Percentiles rank a stretch among this genome's conserved stretches.
These are phyloP conservation scores for Candoia aspera DNA, from an alignment of 2,113 vertebrate genomes.

Conservation along the genomic window DNA sequence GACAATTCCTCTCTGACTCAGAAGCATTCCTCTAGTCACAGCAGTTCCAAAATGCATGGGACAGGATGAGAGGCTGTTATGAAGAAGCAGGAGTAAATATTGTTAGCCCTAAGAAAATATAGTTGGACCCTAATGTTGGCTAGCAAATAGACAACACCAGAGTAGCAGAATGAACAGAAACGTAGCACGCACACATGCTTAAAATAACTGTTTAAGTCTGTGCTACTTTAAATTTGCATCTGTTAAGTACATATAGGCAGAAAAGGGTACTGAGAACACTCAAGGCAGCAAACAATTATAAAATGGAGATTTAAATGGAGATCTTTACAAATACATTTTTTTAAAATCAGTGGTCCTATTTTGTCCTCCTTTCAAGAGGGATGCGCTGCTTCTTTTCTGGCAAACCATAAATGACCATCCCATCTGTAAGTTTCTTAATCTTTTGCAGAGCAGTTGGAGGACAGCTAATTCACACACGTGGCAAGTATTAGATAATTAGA, in stretches of 20 bases:
- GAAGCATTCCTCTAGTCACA: not conserved
- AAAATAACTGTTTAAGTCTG: not conserved
- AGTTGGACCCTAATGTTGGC: not conserved
- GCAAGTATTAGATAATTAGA: not conserved
- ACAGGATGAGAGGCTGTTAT: not conserved
- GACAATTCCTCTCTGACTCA: not conserved
- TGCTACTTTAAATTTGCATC: not conserved
- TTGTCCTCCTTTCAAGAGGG: not conserved
- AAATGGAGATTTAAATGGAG: not conserved
- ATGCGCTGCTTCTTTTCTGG: not conserved
- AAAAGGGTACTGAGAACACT: not conserved
- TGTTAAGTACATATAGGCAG: not conserved
- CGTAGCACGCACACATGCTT: not conserved
- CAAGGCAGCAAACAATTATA: not conserved
- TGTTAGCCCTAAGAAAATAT: not conserved
- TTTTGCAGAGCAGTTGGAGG: not conserved
- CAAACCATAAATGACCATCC: not conserved
- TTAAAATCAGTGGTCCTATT: not conserved
- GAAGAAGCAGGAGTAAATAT: not conserved
- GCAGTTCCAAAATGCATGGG: not conserved
- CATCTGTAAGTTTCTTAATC: not conserved
- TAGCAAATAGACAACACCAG: not conserved
- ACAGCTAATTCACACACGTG: not conserved
- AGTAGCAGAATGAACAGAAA: not conserved
- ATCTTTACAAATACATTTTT: not conserved